phyloP scores from a whole-genome alignment of 2,888 invertebrate species.

The Protodeltote pygarga region DNA sequence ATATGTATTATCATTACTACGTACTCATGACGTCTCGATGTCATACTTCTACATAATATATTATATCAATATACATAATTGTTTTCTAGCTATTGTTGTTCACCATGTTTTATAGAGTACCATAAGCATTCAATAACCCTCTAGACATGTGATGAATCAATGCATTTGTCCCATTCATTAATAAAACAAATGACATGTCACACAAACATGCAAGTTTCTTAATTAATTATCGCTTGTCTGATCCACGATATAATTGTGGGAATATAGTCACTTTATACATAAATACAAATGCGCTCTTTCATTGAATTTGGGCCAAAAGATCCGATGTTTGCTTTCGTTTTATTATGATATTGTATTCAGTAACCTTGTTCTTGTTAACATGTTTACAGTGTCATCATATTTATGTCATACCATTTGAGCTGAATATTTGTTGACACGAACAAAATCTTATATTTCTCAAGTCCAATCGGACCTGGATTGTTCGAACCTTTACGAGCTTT shows the following conservation, averaged over 20 bases:
- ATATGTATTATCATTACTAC: no score
- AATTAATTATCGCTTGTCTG: constrained; percentile 12
- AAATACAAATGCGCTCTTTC: constrained; percentile 23
- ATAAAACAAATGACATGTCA: constrained; percentile 6
- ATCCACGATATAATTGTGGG: constrained; percentile 28
- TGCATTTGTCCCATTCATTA: constrained; percentile 21
- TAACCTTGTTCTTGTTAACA: constrained; percentile 37
- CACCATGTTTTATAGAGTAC: no score
- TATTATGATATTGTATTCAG: constrained; percentile 21
- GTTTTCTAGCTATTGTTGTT: no score
- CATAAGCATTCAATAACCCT: no score
- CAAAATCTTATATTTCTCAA: no score
- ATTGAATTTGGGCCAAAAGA: constrained; percentile 40
- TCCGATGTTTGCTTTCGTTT: constrained; percentile 37
- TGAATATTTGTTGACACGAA: no score
- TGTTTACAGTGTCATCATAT: constrained; percentile 18
- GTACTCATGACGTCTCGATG: no score
- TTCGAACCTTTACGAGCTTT: no score
- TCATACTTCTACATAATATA: no score
- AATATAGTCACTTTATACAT: constrained; percentile 25
- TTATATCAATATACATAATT: no score
- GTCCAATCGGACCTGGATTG: no score
- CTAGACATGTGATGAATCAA: constrained; percentile 16
- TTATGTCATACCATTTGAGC: constrained; percentile 14
- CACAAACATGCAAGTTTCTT: constrained; percentile 1